Percentiles rank a stretch among this genome's conserved stretches.
phyloP scores from a whole-genome alignment of 2,888 invertebrate genomes.

The Parnassius orleans region DNA sequence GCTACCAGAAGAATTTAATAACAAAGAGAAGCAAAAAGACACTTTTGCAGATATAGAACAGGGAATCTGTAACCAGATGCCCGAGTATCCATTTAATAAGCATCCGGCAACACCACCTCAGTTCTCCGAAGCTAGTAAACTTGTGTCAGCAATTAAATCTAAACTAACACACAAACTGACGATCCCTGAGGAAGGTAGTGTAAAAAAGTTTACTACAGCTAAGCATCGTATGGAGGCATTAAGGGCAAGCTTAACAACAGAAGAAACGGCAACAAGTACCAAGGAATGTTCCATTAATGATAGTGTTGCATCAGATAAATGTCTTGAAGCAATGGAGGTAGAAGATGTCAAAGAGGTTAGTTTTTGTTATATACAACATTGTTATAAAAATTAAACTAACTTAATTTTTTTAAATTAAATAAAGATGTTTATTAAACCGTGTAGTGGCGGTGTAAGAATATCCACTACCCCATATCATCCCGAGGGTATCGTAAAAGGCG shows the following conservation, averaged over 20 bases:
- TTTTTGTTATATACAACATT: background rate
- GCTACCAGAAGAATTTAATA: slow-evolving; percentile 61
- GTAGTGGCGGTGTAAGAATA: too few relatives aligned
- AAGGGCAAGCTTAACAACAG: slow-evolving; percentile 44
- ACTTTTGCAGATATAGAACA: slow-evolving; percentile 72
- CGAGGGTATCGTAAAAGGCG: too few relatives aligned
- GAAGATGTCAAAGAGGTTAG: slow-evolving; percentile 58
- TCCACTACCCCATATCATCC: too few relatives aligned
- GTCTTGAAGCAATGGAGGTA: slow-evolving; percentile 62
- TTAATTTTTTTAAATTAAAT: too few relatives aligned
- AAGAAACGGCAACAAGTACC: background rate
- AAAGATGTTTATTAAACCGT: too few relatives aligned
- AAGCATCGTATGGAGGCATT: slow-evolving; percentile 56
- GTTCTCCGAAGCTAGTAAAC: slow-evolving; percentile 70
- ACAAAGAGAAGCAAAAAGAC: slow-evolving; percentile 59
- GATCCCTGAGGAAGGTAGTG: slow-evolving; percentile 42
- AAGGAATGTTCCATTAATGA: background rate
- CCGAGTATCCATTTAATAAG: slow-evolving; percentile 67
- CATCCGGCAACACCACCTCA: slow-evolving; percentile 73
- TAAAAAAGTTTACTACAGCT: slow-evolving; percentile 46
- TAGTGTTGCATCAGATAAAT: slow-evolving; percentile 30
- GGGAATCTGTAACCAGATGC: slow-evolving; percentile 66
- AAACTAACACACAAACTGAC: slow-evolving; percentile 57
- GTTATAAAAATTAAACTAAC: too few relatives aligned
- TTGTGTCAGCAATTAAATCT: slow-evolving; percentile 71